Evolutionary conservation across 2,113 vertebrate genomes (phyloP).

Genomic region (Ploceus nigricollis): DNA sequence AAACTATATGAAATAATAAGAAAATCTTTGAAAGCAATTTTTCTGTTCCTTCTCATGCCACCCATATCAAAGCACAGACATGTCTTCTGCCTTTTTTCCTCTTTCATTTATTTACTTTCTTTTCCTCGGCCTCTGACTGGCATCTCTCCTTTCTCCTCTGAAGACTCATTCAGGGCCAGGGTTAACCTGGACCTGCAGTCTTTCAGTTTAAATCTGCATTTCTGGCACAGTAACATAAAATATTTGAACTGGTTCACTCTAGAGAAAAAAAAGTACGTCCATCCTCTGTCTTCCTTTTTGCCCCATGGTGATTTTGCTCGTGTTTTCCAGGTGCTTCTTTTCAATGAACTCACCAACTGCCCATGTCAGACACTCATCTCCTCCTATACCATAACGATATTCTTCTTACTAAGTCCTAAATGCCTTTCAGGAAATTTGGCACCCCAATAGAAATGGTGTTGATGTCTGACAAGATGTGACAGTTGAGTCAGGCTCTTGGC

Average conservation of each 20-base stretch:
- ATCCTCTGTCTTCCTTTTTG: neutral
- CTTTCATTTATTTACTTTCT: neutral
- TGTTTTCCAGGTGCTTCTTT: slow-evolving; percentile 9
- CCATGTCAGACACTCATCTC: neutral
- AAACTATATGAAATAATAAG: neutral
- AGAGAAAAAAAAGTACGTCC: neutral
- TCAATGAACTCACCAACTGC: neutral
- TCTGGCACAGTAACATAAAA: slow-evolving; percentile 11
- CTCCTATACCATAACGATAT: neutral
- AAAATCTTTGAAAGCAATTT: neutral
- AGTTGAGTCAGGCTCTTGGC: neutral
- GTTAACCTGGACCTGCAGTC: neutral
- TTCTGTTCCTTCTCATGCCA: neutral
- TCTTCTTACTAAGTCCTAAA: slow-evolving; percentile 23
- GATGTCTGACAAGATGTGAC: slow-evolving; percentile 17
- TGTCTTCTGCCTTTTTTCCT: neutral
- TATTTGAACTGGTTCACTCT: neutral
- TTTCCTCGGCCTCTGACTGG: slow-evolving; percentile 35
- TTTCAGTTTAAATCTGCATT: slow-evolving; percentile 8
- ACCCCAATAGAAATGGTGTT: neutral
- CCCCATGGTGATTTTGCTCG: neutral
- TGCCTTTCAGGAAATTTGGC: slow-evolving; percentile 40
- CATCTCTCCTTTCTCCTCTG: neutral
- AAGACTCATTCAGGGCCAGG: neutral
- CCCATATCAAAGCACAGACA: neutral